Evolutionary conservation across 2,113 vertebrate genomes (phyloP).

Genomic region (Arizona elegans): DNA sequence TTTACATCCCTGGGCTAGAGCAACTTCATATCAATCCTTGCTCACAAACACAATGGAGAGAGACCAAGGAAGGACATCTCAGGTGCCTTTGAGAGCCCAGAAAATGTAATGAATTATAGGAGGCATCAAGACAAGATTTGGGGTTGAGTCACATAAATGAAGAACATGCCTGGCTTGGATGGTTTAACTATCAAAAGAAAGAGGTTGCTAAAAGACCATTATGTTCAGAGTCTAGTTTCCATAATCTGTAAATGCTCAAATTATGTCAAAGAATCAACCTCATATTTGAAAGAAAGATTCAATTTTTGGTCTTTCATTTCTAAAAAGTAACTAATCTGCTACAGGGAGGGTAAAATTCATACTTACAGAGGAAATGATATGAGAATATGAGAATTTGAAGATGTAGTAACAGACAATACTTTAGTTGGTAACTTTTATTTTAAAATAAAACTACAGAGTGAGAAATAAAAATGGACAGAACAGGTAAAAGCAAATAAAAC

Average conservation of each 20-base stretch:
- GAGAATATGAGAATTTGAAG: background rate
- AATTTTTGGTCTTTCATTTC: background rate
- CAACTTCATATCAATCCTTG: background rate
- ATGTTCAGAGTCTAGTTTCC: background rate
- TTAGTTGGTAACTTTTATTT: background rate
- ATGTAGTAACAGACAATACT: background rate
- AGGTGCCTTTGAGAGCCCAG: background rate
- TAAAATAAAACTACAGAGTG: background rate
- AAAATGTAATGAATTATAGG: background rate
- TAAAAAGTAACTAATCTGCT: background rate
- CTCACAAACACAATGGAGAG: background rate
- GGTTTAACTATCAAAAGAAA: background rate
- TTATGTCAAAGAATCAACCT: background rate
- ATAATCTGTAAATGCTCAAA: background rate
- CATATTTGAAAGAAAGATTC: background rate
- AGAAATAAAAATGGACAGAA: background rate
- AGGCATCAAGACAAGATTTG: background rate
- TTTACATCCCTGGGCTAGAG: background rate
- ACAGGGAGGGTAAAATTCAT: no score
- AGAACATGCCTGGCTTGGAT: background rate
- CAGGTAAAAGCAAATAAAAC: background rate
- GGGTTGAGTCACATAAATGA: background rate
- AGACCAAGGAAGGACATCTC: background rate
- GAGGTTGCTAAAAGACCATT: background rate
- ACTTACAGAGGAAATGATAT: background rate